A percentile compares a stretch with the other conserved stretches of the same genome.
Conservation (phyloP, 2,113 vertebrate genomes). For the Protomyctophum bolini region DNA sequence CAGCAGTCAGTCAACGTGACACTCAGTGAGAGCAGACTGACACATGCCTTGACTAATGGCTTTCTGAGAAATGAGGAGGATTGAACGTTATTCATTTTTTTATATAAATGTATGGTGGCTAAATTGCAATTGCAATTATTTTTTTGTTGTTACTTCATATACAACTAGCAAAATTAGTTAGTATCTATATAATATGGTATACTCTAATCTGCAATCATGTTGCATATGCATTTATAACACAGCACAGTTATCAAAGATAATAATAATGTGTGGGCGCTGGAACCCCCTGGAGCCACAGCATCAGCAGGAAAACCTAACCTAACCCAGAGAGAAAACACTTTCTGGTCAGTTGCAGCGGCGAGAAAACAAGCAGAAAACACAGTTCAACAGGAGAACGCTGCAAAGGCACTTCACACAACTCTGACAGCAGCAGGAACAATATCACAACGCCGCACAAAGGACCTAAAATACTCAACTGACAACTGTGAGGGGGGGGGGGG, state of each 20-base stretch:
- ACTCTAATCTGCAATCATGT: too few species aligned
- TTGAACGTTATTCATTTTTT: too few species aligned
- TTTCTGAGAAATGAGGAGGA: neutral
- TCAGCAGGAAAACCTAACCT: constrained; percentile 25
- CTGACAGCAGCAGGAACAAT: constrained; percentile 51
- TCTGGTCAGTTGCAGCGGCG: constrained; percentile 23
- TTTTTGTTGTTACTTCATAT: too few species aligned
- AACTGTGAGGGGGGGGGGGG: neutral
- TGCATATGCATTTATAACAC: too few species aligned
- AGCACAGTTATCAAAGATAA: neutral
- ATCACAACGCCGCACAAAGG: constrained; percentile 33
- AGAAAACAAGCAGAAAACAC: constrained; percentile 46
- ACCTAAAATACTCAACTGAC: constrained; percentile 27
- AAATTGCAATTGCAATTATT: neutral
- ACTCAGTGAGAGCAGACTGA: constrained; percentile 32
- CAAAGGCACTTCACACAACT: constrained; percentile 39
- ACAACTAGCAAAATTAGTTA: too few species aligned
- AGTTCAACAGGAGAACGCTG: constrained; percentile 37
- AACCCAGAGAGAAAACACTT: constrained; percentile 43
- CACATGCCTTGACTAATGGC: constrained; percentile 24
- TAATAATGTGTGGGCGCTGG: too few species aligned
- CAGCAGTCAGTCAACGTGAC: constrained; percentile 52
- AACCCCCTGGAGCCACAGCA: neutral
- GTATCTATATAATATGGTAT: too few species aligned
- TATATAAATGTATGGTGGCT: neutral